Evolutionary conservation across 1,140 invertebrate species (phyloP).

Genomic region (Drosophila lacteicornis): DNA sequence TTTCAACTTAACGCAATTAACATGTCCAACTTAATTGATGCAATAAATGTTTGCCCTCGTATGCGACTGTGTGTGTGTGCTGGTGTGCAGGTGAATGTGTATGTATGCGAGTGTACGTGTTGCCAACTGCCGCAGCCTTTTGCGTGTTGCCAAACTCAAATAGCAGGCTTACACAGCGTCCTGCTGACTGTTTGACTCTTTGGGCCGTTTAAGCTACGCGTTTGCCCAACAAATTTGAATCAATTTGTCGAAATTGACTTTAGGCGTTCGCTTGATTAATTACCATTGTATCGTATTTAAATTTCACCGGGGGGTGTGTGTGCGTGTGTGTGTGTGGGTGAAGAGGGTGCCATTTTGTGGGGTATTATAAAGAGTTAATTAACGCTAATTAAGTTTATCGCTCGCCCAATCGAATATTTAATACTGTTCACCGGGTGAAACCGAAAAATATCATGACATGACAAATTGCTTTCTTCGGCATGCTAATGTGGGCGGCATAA

Average conservation of each 20-base stretch:
- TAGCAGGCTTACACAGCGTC: constrained; percentile 37
- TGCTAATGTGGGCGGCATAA: constrained; percentile 34
- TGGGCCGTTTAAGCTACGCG: constrained; percentile 51
- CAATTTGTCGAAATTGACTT: constrained; percentile 83
- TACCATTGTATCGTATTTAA: constrained; percentile 77
- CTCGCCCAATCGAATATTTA: constrained; percentile 9
- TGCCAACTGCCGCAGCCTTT: constrained; percentile 64
- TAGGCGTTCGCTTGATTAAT: constrained; percentile 79
- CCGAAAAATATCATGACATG: constrained; percentile 35
- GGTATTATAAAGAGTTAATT: constrained; percentile 41
- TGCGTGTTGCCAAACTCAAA: constrained; percentile 79
- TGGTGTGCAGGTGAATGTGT: constrained; percentile 35
- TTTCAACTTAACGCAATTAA: constrained; percentile 84
- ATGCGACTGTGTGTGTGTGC: constrained; percentile 16
- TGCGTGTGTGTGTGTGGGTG: neutral
- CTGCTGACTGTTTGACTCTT: constrained; percentile 47
- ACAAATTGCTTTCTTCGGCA: constrained; percentile 34
- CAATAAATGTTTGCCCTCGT: constrained; percentile 78
- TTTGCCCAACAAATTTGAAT: constrained; percentile 80
- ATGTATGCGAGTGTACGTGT: constrained; percentile 59
- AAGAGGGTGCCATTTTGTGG: constrained; percentile 13
- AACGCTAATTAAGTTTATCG: constrained; percentile 44
- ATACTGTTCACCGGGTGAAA: constrained; percentile 9
- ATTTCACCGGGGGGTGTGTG: constrained; percentile 23
- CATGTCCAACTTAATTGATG: constrained; percentile 84